Percentiles rank a stretch among this genome's conserved stretches.
Evolutionary conservation across 2,113 vertebrate species (phyloP).

Genomic region (Polypterus bichir): DNA sequence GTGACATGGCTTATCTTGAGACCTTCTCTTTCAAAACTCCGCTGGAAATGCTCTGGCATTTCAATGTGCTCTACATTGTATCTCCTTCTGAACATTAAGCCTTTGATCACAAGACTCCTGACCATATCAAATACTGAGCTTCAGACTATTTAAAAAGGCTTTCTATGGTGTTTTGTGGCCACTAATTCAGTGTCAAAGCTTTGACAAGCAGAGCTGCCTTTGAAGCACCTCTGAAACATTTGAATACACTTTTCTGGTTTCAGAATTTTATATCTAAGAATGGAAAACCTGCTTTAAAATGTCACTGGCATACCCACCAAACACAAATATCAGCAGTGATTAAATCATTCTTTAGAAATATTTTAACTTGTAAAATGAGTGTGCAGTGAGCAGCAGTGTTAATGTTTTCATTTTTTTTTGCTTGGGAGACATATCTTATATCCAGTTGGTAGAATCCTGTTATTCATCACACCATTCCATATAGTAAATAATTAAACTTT

Average conservation of each 20-base stretch:
- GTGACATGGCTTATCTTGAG: background rate
- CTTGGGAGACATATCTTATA: too few species aligned
- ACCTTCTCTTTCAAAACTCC: background rate
- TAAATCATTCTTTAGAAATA: too few species aligned
- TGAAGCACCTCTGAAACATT: background rate
- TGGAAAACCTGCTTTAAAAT: too few species aligned
- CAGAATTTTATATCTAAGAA: too few species aligned
- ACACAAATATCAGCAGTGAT: too few species aligned
- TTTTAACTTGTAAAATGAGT: too few species aligned
- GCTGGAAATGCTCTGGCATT: background rate
- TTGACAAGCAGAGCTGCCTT: background rate
- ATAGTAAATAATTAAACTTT: too few species aligned
- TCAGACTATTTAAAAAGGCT: background rate
- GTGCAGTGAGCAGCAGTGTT: too few species aligned
- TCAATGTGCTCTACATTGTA: background rate
- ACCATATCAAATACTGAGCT: background rate
- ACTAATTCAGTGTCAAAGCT: background rate
- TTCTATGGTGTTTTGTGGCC: background rate
- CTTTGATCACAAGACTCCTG: background rate
- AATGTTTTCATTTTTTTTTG: too few species aligned
- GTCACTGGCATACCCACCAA: too few species aligned
- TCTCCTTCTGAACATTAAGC: background rate
- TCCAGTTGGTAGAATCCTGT: too few species aligned
- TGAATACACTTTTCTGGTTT: background rate
- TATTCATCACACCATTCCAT: too few species aligned